Percentiles rank a stretch among this genome's conserved stretches.
Evolutionary conservation across 2,888 invertebrate genomes (phyloP).

Genomic region (Acheta domesticus): DNA sequence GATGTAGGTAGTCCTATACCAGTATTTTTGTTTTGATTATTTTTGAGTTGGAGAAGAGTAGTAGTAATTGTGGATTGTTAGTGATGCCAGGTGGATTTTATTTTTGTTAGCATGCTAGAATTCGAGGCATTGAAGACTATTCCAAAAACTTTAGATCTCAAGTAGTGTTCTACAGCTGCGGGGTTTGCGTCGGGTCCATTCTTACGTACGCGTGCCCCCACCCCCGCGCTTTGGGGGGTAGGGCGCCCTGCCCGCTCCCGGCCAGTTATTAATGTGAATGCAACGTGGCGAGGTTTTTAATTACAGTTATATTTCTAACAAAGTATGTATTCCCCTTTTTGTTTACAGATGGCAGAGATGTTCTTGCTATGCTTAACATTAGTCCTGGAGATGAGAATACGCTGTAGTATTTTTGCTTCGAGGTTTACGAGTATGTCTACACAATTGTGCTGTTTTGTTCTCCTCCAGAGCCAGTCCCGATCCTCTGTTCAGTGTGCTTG

Average conservation of each 20-base stretch:
- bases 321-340: constrained; percentile 5
- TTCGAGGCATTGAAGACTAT: not conserved
- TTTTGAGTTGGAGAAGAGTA: not conserved
- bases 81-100: not conserved
- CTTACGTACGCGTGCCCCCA: too few species aligned
- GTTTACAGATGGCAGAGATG: constrained; percentile 18
- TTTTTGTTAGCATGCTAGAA: not conserved
- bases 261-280: constrained; percentile 11
- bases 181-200: too few species aligned
- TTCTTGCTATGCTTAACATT: constrained; percentile 18
- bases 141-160: not conserved
- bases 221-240: not conserved
- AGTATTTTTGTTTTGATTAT: not conserved
- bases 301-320: constrained; percentile 2
- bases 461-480: not conserved
- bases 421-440: not conserved
- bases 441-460: not conserved
- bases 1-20: constrained; percentile 3
- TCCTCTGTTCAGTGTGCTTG: not conserved
- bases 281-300: not conserved
- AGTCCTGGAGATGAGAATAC: constrained; percentile 18
- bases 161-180: not conserved
- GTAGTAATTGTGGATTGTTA: not conserved
- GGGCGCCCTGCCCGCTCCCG: not conserved
- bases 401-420: constrained; percentile 18